These are phyloP conservation scores for Diacarnus erythraeanus DNA, from an alignment of 37 sponge, comb jelly and placozoan genomes.

Conservation along the genomic window DNA sequence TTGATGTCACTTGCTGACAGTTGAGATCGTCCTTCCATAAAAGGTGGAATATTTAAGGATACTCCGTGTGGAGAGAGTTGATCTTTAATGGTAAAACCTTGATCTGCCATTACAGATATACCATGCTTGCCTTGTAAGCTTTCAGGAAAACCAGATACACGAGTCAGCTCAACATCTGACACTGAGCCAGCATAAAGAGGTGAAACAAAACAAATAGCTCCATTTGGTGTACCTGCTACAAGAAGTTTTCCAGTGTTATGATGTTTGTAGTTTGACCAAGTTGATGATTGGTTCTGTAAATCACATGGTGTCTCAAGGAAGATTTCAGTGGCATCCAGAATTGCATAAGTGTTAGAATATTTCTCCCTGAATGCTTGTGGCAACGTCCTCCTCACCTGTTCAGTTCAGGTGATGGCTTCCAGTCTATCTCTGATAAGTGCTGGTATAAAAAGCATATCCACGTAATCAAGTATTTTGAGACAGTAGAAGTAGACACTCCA, in stretches of 20 bases:
- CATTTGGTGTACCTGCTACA: conserved; percentile 35
- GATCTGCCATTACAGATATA: background rate
- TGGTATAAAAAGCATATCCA: conserved; percentile 24
- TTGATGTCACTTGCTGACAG: conserved; percentile 46
- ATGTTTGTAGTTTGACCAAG: conserved; percentile 56
- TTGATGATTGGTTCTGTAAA: conserved; percentile 17
- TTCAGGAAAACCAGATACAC: background rate
- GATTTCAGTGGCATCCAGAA: conserved; percentile 34
- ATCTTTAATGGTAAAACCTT: background rate
- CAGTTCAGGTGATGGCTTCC: conserved; percentile 19
- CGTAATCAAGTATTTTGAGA: conserved; percentile 24
- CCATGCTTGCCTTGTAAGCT: background rate
- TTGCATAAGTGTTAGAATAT: conserved; percentile 23
- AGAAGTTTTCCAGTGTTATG: conserved; percentile 60
- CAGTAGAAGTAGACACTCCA: conserved; percentile 4
- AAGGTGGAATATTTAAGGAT: conserved; percentile 52
- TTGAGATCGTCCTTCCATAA: conserved; percentile 52
- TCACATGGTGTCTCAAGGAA: conserved; percentile 32
- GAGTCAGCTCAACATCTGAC: background rate
- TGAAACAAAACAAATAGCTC: conserved; percentile 37
- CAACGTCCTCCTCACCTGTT: conserved; percentile 20
- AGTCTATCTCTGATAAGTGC: conserved; percentile 5
- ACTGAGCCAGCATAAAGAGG: conserved; percentile 45
- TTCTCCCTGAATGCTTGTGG: conserved; percentile 9
- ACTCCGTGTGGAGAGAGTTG: background rate